Percentiles rank a stretch among this genome's conserved stretches.
These are phyloP conservation scores for Drosophila subsilvestris DNA, from an alignment of 2,888 invertebrate species.

Conservation along the genomic window DNA sequence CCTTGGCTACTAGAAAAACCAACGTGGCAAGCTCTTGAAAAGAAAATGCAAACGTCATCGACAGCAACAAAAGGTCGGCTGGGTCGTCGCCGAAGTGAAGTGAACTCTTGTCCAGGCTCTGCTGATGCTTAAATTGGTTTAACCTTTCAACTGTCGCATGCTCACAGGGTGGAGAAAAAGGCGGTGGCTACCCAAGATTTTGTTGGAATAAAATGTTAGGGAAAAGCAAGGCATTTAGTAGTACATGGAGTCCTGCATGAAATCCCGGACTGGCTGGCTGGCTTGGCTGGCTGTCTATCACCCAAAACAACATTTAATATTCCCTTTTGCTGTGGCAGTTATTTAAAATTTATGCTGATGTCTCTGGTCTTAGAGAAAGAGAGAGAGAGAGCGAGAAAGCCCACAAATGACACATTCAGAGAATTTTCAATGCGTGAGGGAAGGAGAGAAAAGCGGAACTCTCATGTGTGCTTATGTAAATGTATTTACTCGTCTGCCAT, in stretches of 20 bases:
- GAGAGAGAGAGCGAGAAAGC: constrained; percentile 16
- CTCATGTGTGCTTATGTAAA: constrained; percentile 55
- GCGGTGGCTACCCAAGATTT: constrained; percentile 7
- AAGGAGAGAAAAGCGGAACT: background rate
- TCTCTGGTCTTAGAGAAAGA: constrained; percentile 47
- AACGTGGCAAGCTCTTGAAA: constrained; percentile 41
- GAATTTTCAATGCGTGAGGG: too few relatives aligned
- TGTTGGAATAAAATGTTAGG: constrained; percentile 35
- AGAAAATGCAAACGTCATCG: constrained; percentile 74
- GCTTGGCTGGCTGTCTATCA: constrained; percentile 8
- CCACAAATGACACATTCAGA: constrained; percentile 42
- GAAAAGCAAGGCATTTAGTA: constrained; percentile 26
- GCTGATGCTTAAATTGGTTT: constrained; percentile 57
- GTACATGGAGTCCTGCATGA: constrained; percentile 2
- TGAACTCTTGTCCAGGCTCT: constrained; percentile 42
- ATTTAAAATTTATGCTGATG: constrained; percentile 79
- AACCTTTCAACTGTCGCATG: constrained; percentile 58
- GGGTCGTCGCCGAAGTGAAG: constrained; percentile 29
- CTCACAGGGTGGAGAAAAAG: background rate
- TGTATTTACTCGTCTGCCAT: constrained; percentile 73
- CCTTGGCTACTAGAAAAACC: background rate
- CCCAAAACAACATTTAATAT: constrained; percentile 67
- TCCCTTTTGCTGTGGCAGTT: constrained; percentile 71
- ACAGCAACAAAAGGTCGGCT: constrained; percentile 42
- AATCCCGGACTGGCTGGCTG: constrained; percentile 19